phyloP scores from a whole-genome alignment of 2,797 vertebrate species.

The Clarias fuscus region DNA sequence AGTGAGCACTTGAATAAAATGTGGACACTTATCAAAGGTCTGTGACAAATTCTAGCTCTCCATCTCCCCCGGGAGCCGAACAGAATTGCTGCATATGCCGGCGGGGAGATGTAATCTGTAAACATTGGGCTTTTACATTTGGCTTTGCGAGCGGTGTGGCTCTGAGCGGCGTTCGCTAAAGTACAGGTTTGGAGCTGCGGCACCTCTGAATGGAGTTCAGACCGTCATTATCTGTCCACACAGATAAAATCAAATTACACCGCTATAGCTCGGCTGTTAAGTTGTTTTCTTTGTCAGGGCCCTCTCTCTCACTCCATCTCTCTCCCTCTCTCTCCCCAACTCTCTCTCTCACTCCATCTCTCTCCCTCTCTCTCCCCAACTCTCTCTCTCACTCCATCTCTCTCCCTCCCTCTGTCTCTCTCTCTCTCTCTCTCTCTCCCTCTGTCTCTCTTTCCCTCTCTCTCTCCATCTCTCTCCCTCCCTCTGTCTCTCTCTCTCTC shows the following conservation, averaged over 20 bases:
- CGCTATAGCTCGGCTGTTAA: conserved; percentile 65
- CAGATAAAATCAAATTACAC: conserved; percentile 66
- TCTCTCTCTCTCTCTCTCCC: conserved; percentile 42
- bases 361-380: conserved; percentile 42
- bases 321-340: conserved; percentile 51
- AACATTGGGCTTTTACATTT: conserved; percentile 59
- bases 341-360: too few relatives aligned
- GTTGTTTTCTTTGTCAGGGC: conserved; percentile 67
- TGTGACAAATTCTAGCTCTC: conserved; percentile 41
- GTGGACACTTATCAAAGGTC: conserved; percentile 33
- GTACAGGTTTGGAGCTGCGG: conserved; percentile 56
- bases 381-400: too few relatives aligned
- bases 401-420: conserved; percentile 39
- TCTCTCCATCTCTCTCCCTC: conserved; percentile 45
- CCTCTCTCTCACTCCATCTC: conserved; percentile 8
- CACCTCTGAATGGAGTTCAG: conserved; percentile 60
- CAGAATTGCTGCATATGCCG: conserved; percentile 38
- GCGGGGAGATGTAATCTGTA: conserved; percentile 56
- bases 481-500: conserved; percentile 26
- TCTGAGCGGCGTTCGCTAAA: conserved; percentile 51
- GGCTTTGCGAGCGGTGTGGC: conserved; percentile 21
- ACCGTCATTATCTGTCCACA: conserved; percentile 62
- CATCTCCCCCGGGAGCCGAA: conserved; percentile 22
- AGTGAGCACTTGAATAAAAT: conserved; percentile 39
- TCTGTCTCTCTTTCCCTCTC: conserved; percentile 30